Evolutionary conservation across 2,888 invertebrate genomes (phyloP), one percentile per base, ranked within the genome.

Genomic region (Caenorhabditis panamensis): DNA sequence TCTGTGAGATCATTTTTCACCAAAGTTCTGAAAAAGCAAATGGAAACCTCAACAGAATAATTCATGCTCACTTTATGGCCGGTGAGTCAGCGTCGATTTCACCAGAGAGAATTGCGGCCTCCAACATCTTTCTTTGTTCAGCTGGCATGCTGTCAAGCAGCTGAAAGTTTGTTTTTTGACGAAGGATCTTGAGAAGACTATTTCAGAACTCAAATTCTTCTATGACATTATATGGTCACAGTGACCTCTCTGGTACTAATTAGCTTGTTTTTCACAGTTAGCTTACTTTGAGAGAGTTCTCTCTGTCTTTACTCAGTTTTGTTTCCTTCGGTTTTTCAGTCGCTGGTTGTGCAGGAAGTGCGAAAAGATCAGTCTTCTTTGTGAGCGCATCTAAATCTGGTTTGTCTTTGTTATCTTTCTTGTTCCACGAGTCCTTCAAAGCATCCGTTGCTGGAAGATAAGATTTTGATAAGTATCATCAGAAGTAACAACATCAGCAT

Each of bases 101-200:
- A 28, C 88, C 88, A 13, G 83, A 84, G n/a, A 83, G 62, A 11
- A 89, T 82, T 0, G 88, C 89, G 1, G 82, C 86, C 73, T 87
- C 86, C 0, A 89, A 79, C 16, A 89, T 78, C 59, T 80, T 82
- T 26, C 85, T 58, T 49, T 88, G 87, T 31, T 87, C 87, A 5
- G 56, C 66, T 16, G 87, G 86, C 53, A 84, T 72, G 22, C 56
- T 64, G 31, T 81, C 79, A 41, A 84, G 61, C 4, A 85, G 62
- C 84, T 84, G 47, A 59, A 83, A 72, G 37, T 49, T 31, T 31
- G 31, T 31, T 31, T 31, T 31, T 31, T 4, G 9, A 6, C 31
- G 13, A 41, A 41, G 13, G 9, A 31, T 9, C 9, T 4, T 31
- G 9, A 31, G 41, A 41, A 41, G 13, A 13, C 41, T 6, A 41